Base-by-base conservation (phyloP, 2,888 invertebrate genomes). In the Buathra laborator region DNA sequence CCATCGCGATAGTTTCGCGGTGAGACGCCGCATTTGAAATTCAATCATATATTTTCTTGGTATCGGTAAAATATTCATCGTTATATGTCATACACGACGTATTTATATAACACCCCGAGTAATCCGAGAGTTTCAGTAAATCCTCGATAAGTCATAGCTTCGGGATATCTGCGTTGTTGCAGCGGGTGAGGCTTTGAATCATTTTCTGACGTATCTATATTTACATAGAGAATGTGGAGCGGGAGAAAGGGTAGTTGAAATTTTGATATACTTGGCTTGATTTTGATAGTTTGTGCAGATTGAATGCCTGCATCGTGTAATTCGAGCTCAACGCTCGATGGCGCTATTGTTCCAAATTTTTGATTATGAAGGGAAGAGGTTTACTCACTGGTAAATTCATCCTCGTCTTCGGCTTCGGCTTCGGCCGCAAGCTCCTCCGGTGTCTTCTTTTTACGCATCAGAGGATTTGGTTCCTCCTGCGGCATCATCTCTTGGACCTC, bases 381-480 rank as follows among this genome's bases (percentile, higher is more conserved):
- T 56, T 87, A 95, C 96, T 97, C 94, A 98, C 98, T 98, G 94
- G 98, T 98, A 95, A 98, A 98, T 94, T 98, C 98, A 93, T 98
- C 98, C 95, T 99, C 97, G 94, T 98, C 98, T 94, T 97, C 98
- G 75, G 97, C 97, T 94, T 99, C 99, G 67, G 99, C 99, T 94
- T 99, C 99, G 66, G 98, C 97, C 83, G 99, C 99, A 92, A 99
- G 95, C 94, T 99, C 99, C 94, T 99, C 99, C 0, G 99, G 99
- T 85, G 99, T 99, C 95, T 99, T 99, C 96, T 99, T 99, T 96
- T 98, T 99, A 94, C 99, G 97, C 97, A 99, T 99, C 92, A 99
- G 95, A 78, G 98, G 98, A 94, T 98, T 98, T 92, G 97, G 98
- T 89, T 98, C 98, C 94, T 98, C 98, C 91, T 96, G 96, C 87